Evolutionary conservation across 2,797 vertebrate species (phyloP).

Genomic region (Danio choprae): DNA sequence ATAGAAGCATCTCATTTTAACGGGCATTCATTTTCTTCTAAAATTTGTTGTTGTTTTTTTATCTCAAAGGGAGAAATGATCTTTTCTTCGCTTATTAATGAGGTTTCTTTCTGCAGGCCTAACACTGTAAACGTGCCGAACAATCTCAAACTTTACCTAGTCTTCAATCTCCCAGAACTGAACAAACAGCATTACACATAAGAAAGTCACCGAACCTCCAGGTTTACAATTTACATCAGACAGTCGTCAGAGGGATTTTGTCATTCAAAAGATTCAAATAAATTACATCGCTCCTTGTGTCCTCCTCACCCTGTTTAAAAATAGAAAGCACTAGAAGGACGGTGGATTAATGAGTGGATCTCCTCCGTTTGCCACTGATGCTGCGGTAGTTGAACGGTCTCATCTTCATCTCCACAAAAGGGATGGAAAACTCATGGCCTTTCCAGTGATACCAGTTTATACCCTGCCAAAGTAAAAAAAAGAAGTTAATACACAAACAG

Average conservation of each 20-base stretch:
- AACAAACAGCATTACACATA: constrained; percentile 48
- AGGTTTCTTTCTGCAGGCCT: constrained; percentile 31
- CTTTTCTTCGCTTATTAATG: constrained; percentile 52
- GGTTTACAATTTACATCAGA: constrained; percentile 67
- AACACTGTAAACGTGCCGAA: constrained; percentile 32
- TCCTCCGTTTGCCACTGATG: constrained; percentile 86
- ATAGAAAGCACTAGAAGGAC: constrained; percentile 79
- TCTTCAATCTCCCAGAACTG: constrained; percentile 25
- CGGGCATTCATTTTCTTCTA: constrained; percentile 71
- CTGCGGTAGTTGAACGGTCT: constrained; percentile 92
- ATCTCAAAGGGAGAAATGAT: constrained; percentile 68
- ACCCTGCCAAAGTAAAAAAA: constrained; percentile 76
- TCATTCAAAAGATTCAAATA: constrained; percentile 74
- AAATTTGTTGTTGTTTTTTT: constrained; percentile 66
- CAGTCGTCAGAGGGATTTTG: constrained; percentile 75
- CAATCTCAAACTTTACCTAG: not conserved
- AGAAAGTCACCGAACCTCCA: constrained; percentile 42
- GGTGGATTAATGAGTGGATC: constrained; percentile 84
- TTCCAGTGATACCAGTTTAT: constrained; percentile 99
- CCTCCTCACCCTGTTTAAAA: constrained; percentile 76
- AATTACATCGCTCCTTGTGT: constrained; percentile 74
- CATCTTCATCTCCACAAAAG: constrained; percentile 99
- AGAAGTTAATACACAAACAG: not conserved
- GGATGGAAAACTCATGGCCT: constrained; percentile 98
- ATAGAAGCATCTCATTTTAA: constrained; percentile 83